Conservation (phyloP, 2,797 vertebrate genomes). For the Danio jaintianensis region DNA sequence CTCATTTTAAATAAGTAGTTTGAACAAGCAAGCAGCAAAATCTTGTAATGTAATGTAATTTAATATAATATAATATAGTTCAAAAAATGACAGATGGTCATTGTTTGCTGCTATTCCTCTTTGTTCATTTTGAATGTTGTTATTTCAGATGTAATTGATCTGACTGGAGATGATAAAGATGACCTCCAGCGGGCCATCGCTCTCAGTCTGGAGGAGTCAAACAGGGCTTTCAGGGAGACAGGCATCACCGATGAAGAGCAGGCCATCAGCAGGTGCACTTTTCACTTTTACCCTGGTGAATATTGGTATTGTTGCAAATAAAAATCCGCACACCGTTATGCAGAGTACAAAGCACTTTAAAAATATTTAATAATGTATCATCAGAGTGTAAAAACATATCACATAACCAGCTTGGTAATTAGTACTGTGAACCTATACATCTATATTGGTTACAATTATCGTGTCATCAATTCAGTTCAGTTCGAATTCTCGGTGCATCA, state of each 20-base stretch:
- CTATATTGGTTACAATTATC: no score
- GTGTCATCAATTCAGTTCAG: no score
- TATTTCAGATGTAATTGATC: constrained; percentile 95
- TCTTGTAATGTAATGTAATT: no score
- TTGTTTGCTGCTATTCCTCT: neutral
- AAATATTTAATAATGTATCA: no score
- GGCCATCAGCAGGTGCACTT: constrained; percentile 95
- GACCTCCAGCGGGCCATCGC: constrained; percentile 99
- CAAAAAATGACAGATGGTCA: neutral
- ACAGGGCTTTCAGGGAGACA: constrained; percentile 95
- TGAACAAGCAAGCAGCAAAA: no score
- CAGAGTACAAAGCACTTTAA: no score
- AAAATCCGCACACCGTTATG: no score
- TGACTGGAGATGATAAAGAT: constrained; percentile 99
- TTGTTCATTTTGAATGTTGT: neutral
- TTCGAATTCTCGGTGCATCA: no score
- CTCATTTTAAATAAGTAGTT: no score
- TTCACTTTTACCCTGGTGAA: neutral
- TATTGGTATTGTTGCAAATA: neutral
- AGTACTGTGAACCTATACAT: no score
- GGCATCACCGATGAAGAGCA: constrained; percentile 99
- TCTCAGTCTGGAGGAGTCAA: constrained; percentile 98
- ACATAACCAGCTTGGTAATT: neutral
- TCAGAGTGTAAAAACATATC: no score
- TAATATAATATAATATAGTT: no score